phyloP scores from a whole-genome alignment of 2,888 invertebrate species.

The Lithophane leautieri region DNA sequence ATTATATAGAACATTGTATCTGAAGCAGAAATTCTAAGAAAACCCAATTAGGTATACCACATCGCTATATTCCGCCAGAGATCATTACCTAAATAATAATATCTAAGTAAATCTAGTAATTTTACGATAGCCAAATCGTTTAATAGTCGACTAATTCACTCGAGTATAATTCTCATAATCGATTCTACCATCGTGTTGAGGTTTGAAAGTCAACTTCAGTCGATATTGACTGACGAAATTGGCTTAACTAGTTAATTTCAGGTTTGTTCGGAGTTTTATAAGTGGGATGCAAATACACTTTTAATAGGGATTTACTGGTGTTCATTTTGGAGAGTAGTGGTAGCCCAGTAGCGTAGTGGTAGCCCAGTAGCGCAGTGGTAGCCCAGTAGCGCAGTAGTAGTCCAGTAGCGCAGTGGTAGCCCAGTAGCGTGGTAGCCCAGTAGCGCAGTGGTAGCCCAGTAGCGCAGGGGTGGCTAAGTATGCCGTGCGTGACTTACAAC shows the following conservation, averaged over 20 bases:
- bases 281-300: neutral
- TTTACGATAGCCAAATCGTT: conserved; percentile 27
- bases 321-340: neutral
- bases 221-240: conserved; percentile 38
- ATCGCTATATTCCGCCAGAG: neutral
- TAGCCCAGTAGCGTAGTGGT: no score
- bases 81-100: neutral
- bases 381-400: no score
- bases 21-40: neutral
- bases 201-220: conserved; percentile 12
- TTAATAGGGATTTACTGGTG: no score
- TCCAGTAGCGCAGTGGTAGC: no score
- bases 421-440: no score
- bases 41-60: neutral
- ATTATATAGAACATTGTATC: neutral
- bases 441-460: no score
- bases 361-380: no score
- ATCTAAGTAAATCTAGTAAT: no score
- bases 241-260: conserved; percentile 14
- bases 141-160: conserved; percentile 25
- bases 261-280: conserved; percentile 5
- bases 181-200: conserved; percentile 33
- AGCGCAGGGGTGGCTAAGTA: no score
- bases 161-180: conserved; percentile 36
- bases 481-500: no score